Conservation (phyloP, 2,888 invertebrate species). For the Eristalis intricaria region DNA sequence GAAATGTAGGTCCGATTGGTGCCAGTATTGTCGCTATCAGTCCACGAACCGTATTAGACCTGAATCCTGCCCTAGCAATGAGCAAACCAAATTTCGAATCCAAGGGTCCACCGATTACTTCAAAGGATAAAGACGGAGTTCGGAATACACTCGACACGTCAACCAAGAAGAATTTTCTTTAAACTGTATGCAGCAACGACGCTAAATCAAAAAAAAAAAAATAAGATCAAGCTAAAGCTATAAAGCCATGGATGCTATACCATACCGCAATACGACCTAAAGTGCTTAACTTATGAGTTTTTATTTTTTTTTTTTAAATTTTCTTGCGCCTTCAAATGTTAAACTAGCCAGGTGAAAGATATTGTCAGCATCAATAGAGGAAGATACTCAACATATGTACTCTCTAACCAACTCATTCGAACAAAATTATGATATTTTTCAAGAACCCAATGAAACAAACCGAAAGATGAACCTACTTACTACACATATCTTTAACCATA, state of each 20-base stretch:
- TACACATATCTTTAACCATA: conserved; percentile 71
- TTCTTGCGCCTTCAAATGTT: neutral
- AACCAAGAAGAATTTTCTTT: conserved; percentile 75
- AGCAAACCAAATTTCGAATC: conserved; percentile 81
- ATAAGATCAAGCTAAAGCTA: neutral
- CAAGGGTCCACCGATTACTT: conserved; percentile 76
- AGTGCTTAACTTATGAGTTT: conserved; percentile 28
- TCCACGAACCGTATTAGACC: conserved; percentile 80
- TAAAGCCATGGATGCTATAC: conserved; percentile 30
- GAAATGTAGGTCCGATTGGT: conserved; percentile 80
- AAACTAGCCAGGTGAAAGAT: neutral
- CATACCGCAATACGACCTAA: conserved; percentile 34
- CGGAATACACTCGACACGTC: conserved; percentile 74
- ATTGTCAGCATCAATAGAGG: neutral
- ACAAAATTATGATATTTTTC: conserved; percentile 56
- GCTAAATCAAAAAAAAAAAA: conserved; percentile 21
- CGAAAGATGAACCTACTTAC: conserved; percentile 34
- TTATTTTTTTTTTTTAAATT: conserved; percentile 8
- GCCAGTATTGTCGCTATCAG: conserved; percentile 82
- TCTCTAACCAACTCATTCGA: conserved; percentile 51
- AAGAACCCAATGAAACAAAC: neutral
- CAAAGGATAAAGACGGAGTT: conserved; percentile 74
- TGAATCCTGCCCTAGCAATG: conserved; percentile 81
- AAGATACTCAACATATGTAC: conserved; percentile 33
- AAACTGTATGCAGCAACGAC: conserved; percentile 61